Conservation (phyloP, 2,888 invertebrate species). For the Desoria tigrina region DNA sequence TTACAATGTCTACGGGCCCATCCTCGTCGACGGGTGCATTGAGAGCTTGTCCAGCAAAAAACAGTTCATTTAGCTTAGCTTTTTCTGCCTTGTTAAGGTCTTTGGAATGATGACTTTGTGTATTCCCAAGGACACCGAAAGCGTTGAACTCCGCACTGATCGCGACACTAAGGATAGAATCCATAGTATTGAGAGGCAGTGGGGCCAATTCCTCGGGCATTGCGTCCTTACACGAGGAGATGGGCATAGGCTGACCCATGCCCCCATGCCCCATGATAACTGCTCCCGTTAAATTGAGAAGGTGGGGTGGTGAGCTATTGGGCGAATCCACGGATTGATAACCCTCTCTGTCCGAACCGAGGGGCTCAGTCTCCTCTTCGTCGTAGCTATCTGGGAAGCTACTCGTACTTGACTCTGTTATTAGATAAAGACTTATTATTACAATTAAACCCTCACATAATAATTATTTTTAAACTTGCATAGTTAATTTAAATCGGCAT, state of each 20-base stretch:
- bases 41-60: slow-evolving; percentile 81
- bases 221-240: not conserved
- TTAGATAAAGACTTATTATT: too few species aligned
- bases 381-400: too few species aligned
- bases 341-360: too few species aligned
- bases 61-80: slow-evolving; percentile 79
- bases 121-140: slow-evolving; percentile 58
- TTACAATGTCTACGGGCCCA: slow-evolving; percentile 48
- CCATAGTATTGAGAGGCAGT: slow-evolving; percentile 63
- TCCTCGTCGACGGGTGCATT: slow-evolving; percentile 83
- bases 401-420: too few species aligned
- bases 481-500: too few species aligned
- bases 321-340: too few species aligned
- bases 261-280: too few species aligned
- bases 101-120: slow-evolving; percentile 54
- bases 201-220: slow-evolving; percentile 16
- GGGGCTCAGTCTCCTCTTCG: too few species aligned
- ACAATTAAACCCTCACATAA: too few species aligned
- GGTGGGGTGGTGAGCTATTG: too few species aligned
- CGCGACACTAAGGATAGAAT: slow-evolving; percentile 80
- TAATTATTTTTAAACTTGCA: too few species aligned
- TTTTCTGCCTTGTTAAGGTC: slow-evolving; percentile 79
- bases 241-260: not conserved
- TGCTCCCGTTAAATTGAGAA: too few species aligned
- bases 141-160: slow-evolving; percentile 82